Evolutionary conservation across 2,113 vertebrate genomes (phyloP).

Genomic region (Nesospiza acunhae): DNA sequence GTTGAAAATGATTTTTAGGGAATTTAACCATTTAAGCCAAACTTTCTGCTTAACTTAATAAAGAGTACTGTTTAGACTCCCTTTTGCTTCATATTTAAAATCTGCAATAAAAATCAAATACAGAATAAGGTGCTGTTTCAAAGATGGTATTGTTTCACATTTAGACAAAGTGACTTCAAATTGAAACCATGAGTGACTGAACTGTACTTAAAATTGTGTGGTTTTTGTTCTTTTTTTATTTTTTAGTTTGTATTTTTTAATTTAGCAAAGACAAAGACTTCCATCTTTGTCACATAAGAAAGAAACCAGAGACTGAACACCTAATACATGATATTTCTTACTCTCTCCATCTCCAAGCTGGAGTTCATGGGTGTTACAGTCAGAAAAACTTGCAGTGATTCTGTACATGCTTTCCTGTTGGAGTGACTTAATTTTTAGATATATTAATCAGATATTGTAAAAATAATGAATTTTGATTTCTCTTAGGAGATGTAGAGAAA

Average conservation of each 20-base stretch:
- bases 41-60: neutral
- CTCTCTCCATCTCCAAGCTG: neutral
- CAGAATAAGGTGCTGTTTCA: neutral
- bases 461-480: neutral
- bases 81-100: neutral
- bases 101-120: neutral
- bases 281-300: neutral
- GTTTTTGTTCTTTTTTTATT: accelerated
- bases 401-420: neutral
- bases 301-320: neutral
- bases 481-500: neutral
- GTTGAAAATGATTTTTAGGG: neutral
- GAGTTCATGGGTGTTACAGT: neutral
- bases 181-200: neutral
- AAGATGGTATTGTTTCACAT: neutral
- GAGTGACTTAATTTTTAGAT: neutral
- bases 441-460: neutral
- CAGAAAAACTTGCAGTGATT: neutral
- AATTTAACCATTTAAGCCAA: neutral
- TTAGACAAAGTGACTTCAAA: neutral
- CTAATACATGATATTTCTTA: neutral
- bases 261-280: neutral
- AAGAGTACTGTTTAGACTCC: neutral
- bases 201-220: neutral
- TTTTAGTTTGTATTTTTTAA: neutral